Evolutionary conservation across 2,113 vertebrate genomes (phyloP).

Genomic region (Picathartes gymnocephalus): DNA sequence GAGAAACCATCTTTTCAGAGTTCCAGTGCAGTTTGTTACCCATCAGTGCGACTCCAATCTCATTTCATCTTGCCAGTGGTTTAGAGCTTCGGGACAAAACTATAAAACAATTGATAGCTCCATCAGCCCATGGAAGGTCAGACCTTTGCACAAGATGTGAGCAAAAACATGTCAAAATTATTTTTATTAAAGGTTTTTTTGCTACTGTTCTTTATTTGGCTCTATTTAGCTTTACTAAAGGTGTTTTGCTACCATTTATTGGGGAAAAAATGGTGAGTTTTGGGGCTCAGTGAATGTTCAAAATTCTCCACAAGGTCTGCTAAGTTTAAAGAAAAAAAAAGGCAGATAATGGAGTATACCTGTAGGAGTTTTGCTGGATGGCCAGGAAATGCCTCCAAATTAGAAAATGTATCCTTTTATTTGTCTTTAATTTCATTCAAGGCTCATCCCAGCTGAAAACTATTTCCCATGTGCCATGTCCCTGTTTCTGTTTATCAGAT

Average conservation of each 20-base stretch:
- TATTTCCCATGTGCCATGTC: not conserved
- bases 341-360: not conserved
- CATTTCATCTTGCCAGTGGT: conserved; percentile 44
- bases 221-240: not conserved
- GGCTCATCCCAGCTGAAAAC: not conserved
- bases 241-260: not conserved
- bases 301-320: not conserved
- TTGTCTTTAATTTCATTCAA: not conserved
- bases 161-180: not conserved
- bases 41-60: conserved; percentile 3
- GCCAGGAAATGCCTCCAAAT: not conserved
- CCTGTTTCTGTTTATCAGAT: not conserved
- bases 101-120: conserved; percentile 8
- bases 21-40: conserved; percentile 50
- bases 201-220: not conserved
- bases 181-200: not conserved
- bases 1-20: conserved; percentile 53
- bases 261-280: not conserved
- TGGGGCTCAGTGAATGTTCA: fast-evolving
- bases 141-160: not conserved
- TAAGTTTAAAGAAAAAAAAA: not conserved
- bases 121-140: not conserved
- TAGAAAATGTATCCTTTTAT: not conserved
- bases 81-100: not conserved
- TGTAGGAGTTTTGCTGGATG: not conserved